Conservation (phyloP, 1,140 invertebrate genomes). For the Drosophila pseudoobscura region DNA sequence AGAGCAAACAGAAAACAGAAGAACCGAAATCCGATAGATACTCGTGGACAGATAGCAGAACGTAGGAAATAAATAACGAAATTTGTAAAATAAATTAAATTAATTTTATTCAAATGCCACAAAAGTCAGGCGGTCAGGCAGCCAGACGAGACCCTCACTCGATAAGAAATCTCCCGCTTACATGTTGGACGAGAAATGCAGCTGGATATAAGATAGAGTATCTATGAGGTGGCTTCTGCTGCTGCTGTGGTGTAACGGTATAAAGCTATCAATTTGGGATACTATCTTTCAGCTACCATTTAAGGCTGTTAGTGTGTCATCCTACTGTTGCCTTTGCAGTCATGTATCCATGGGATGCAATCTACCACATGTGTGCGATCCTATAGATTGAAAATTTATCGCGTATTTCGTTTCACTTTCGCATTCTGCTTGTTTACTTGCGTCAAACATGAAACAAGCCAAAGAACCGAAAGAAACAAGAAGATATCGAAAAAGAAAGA, state of each 20-base stretch:
- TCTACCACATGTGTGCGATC: constrained; percentile 18
- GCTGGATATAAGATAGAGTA: constrained; percentile 64
- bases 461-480: constrained; percentile 25
- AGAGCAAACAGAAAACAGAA: constrained; percentile 29
- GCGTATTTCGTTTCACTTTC: constrained; percentile 68
- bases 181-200: constrained; percentile 36
- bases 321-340: background rate
- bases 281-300: constrained; percentile 17
- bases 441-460: constrained; percentile 71
- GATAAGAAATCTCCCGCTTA: constrained; percentile 34
- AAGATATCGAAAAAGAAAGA: background rate
- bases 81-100: constrained; percentile 54
- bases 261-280: constrained; percentile 33
- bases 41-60: too few species aligned
- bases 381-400: constrained; percentile 46
- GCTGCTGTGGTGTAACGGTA: constrained; percentile 26
- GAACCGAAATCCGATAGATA: constrained; percentile 64
- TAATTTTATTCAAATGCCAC: constrained; percentile 57
- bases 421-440: constrained; percentile 69
- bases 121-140: constrained; percentile 13
- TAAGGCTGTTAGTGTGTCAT: background rate
- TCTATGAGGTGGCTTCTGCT: constrained; percentile 44
- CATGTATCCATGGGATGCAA: constrained; percentile 10
- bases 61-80: constrained; percentile 64
- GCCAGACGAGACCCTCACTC: constrained; percentile 4